phyloP scores from a whole-genome alignment of 1,140 invertebrate genomes.

The Teleogryllus occipitalis region DNA sequence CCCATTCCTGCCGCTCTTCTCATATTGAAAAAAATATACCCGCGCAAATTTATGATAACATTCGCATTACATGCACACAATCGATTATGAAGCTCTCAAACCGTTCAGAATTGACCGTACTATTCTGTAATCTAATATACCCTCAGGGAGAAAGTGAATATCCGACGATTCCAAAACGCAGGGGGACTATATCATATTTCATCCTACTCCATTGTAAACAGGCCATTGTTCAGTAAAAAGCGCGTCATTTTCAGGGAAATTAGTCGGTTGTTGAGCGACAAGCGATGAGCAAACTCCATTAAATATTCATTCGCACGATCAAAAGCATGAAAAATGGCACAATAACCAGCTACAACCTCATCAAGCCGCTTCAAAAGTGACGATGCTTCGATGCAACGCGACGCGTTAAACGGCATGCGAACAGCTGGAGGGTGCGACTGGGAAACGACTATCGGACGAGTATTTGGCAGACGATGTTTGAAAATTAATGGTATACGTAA shows the following conservation, averaged over 20 bases:
- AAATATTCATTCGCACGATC: conserved; percentile 1
- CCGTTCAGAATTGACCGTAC: too few species aligned
- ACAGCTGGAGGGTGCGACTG: not conserved
- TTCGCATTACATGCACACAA: too few species aligned
- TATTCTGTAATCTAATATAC: too few species aligned
- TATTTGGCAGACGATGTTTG: too few species aligned
- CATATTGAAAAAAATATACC: too few species aligned
- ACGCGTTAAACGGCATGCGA: not conserved
- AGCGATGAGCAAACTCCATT: not conserved
- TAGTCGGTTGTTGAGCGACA: not conserved
- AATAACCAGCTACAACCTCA: not conserved
- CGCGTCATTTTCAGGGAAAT: not conserved
- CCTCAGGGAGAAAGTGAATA: too few species aligned
- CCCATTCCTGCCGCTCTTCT: too few species aligned
- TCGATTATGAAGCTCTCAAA: too few species aligned
- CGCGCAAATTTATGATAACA: too few species aligned
- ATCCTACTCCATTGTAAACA: not conserved
- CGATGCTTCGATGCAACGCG: not conserved
- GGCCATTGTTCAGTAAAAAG: not conserved
- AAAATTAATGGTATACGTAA: too few species aligned
- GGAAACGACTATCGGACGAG: too few species aligned
- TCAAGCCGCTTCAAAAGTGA: not conserved
- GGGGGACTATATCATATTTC: not conserved
- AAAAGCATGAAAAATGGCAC: not conserved
- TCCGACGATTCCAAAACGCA: too few species aligned